phyloP scores from a whole-genome alignment of 1,140 invertebrate species.

The Psilanteris sp. region DNA sequence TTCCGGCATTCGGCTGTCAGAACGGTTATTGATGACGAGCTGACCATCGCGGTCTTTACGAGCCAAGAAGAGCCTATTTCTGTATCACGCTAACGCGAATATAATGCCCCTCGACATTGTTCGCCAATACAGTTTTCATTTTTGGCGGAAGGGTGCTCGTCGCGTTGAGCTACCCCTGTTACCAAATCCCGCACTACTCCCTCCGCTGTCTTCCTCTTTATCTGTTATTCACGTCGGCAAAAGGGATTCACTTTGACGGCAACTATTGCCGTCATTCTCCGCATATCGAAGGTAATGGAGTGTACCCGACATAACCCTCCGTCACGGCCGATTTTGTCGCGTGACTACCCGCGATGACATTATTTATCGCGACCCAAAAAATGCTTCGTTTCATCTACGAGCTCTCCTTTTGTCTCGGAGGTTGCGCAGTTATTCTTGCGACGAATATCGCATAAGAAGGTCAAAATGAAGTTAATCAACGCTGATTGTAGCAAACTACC shows the following conservation, averaged over 20 bases:
- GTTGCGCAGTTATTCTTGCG: slow-evolving; percentile 6
- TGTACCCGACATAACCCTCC: slow-evolving; percentile 71
- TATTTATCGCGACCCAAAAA: slow-evolving; percentile 72
- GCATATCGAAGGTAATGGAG: slow-evolving; percentile 74
- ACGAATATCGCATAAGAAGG: no score
- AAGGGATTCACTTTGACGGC: slow-evolving; percentile 67
- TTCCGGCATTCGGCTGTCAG: slow-evolving; percentile 69
- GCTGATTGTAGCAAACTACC: no score
- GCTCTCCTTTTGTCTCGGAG: slow-evolving; percentile 32
- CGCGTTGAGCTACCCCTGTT: slow-evolving; percentile 14
- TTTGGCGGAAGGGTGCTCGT: slow-evolving; percentile 67
- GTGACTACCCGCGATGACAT: slow-evolving; percentile 64
- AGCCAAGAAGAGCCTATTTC: slow-evolving; percentile 51
- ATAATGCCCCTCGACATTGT: slow-evolving; percentile 68
- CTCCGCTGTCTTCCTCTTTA: slow-evolving; percentile 21
- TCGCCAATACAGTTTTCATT: slow-evolving; percentile 76
- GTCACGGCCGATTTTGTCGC: slow-evolving; percentile 75
- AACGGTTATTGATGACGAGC: slow-evolving; percentile 74
- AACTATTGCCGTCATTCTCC: slow-evolving; percentile 61
- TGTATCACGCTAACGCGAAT: slow-evolving; percentile 71
- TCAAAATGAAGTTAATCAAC: no score
- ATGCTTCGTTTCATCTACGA: slow-evolving; percentile 39
- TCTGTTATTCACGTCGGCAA: slow-evolving; percentile 52
- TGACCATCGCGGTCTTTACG: slow-evolving; percentile 69
- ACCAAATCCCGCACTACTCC: slow-evolving; percentile 41